These are phyloP conservation scores for Tethya wilhelma DNA, from an alignment of 37 sponge, comb jelly and placozoan genomes.

Conservation along the genomic window DNA sequence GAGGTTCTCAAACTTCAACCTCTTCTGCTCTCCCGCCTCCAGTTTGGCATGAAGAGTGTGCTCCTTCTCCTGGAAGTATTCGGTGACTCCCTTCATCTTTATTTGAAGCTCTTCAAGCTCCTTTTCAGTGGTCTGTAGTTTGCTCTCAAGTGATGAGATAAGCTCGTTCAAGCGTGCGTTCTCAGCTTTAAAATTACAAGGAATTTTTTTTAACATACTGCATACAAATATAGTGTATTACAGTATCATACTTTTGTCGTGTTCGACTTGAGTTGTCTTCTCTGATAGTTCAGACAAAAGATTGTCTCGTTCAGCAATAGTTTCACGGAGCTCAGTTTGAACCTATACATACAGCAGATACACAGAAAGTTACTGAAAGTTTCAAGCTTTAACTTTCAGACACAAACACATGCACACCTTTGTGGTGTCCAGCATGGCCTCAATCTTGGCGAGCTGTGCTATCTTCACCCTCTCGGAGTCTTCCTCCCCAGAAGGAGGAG, in stretches of 20 bases:
- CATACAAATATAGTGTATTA: neutral
- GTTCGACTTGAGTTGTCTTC: slow-evolving; percentile 1
- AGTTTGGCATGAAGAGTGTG: slow-evolving; percentile 51
- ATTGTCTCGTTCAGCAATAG: slow-evolving; percentile 40
- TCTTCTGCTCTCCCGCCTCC: slow-evolving; percentile 54
- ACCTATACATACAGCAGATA: slow-evolving; percentile 7
- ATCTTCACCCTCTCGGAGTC: slow-evolving; percentile 5
- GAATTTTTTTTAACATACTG: neutral
- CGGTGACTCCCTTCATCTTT: slow-evolving; percentile 67
- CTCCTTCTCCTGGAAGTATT: slow-evolving; percentile 80
- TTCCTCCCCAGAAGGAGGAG: neutral
- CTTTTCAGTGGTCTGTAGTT: neutral
- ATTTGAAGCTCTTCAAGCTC: slow-evolving; percentile 44
- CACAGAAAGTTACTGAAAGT: neutral
- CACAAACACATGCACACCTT: slow-evolving; percentile 26
- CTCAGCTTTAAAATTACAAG: slow-evolving; percentile 8
- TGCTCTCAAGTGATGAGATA: slow-evolving; percentile 1
- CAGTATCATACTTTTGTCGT: neutral
- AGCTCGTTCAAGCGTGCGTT: slow-evolving; percentile 24
- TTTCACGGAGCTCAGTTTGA: slow-evolving; percentile 42
- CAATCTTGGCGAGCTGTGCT: slow-evolving; percentile 47
- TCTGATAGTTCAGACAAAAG: slow-evolving; percentile 16
- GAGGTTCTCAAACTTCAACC: slow-evolving; percentile 51
- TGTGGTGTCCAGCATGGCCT: slow-evolving; percentile 80
- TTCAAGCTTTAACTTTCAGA: neutral